These are phyloP conservation scores for Neodiprion fabricii DNA, from an alignment of 1,140 invertebrate genomes.

Conservation along the genomic window DNA sequence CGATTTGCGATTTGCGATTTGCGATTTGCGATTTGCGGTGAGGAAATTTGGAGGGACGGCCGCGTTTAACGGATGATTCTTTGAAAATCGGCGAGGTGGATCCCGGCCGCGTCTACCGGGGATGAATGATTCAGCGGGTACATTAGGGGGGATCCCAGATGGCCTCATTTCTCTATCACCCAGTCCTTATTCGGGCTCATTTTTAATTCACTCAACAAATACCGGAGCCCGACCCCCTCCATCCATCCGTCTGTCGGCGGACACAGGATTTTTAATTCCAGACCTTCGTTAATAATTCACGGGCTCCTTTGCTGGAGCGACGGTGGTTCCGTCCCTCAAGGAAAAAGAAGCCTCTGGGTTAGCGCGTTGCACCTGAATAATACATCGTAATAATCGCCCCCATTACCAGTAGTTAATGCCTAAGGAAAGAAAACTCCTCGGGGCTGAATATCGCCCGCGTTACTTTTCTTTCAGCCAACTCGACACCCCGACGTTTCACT, in stretches of 20 bases:
- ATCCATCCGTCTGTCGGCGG: slow-evolving; percentile 25
- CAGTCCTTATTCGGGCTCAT: slow-evolving; percentile 53
- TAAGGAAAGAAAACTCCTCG: not conserved
- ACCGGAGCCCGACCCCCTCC: slow-evolving; percentile 38
- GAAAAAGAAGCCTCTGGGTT: slow-evolving; percentile 37
- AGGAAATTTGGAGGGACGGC: not conserved
- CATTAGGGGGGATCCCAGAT: slow-evolving; percentile 51
- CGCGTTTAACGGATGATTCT: not conserved
- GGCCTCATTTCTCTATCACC: slow-evolving; percentile 49
- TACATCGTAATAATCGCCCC: slow-evolving; percentile 53
- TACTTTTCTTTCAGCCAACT: not conserved
- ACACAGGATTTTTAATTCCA: slow-evolving; percentile 58
- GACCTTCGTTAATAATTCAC: slow-evolving; percentile 55
- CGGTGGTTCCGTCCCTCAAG: slow-evolving; percentile 13
- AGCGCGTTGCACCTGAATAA: slow-evolving; percentile 47
- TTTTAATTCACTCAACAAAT: slow-evolving; percentile 60
- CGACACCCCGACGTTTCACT: not conserved
- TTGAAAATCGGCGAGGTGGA: not conserved
- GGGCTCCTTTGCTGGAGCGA: slow-evolving; percentile 34
- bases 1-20: not conserved
- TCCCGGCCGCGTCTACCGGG: not conserved
- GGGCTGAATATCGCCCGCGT: too few relatives aligned
- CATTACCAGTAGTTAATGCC: slow-evolving; percentile 49
- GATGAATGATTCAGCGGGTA: slow-evolving; percentile 30
- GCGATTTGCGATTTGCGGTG: not conserved